These are phyloP conservation scores for Meda fulgida DNA, from an alignment of 2,797 vertebrate species.

Conservation along the genomic window DNA sequence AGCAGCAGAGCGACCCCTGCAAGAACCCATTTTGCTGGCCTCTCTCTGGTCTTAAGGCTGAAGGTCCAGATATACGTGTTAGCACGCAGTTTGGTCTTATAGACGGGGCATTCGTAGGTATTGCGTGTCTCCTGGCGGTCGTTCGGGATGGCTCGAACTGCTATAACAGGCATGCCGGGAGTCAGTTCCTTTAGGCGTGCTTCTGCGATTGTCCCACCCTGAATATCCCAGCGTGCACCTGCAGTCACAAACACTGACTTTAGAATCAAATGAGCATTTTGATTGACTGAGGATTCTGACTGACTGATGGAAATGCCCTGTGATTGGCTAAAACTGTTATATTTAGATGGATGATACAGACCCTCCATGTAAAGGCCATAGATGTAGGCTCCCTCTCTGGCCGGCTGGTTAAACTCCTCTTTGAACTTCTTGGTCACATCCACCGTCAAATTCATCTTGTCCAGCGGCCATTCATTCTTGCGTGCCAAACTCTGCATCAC, in stretches of 20 bases:
- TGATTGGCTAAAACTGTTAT: conserved; percentile 21
- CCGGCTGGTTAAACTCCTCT: conserved; percentile 82
- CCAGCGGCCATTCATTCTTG: conserved; percentile 87
- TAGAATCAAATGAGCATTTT: not conserved
- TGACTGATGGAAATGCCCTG: not conserved
- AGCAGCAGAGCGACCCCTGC: conserved; percentile 81
- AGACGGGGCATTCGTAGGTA: conserved; percentile 81
- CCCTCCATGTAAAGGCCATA: conserved; percentile 82
- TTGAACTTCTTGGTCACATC: conserved; percentile 84
- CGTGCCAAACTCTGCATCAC: conserved; percentile 81
- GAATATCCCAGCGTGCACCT: conserved; percentile 80
- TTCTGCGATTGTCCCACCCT: conserved; percentile 76
- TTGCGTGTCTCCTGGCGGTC: conserved; percentile 80
- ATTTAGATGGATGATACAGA: conserved; percentile 50
- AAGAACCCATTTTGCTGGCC: conserved; percentile 78
- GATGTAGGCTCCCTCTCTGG: conserved; percentile 77
- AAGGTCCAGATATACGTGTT: conserved; percentile 76
- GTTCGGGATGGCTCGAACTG: conserved; percentile 76
- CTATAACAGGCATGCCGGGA: conserved; percentile 78
- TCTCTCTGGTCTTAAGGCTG: conserved; percentile 81
- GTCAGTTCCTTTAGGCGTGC: conserved; percentile 79
- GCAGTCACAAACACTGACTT: not conserved
- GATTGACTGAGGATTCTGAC: not conserved
- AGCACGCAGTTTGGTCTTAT: conserved; percentile 79
- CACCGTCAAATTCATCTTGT: conserved; percentile 79